phyloP scores from a whole-genome alignment of 2,797 vertebrate species.

The Dromococcyx pavoninus region DNA sequence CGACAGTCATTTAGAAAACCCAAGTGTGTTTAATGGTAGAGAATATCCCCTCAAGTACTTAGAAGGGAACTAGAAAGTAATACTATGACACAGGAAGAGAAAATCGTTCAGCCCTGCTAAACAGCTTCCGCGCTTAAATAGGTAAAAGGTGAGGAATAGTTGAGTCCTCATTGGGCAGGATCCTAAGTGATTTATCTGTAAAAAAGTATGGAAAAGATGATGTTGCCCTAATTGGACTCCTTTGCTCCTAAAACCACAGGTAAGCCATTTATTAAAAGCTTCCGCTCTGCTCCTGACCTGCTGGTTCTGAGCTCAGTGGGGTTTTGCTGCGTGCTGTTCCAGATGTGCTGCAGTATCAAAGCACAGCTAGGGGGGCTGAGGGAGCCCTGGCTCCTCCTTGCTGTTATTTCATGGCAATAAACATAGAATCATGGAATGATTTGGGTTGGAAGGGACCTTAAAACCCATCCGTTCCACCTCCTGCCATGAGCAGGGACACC shows the following conservation, averaged over 20 bases:
- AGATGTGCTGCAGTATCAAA: constrained; percentile 59
- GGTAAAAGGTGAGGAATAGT: constrained; percentile 51
- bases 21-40: constrained; percentile 49
- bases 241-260: constrained; percentile 45
- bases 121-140: constrained; percentile 49
- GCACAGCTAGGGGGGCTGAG: constrained; percentile 36
- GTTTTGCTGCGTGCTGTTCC: constrained; percentile 2
- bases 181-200: neutral
- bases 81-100: constrained; percentile 52
- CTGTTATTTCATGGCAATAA: constrained; percentile 15
- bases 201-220: constrained; percentile 16
- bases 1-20: constrained; percentile 58
- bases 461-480: too few species aligned
- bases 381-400: neutral
- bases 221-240: constrained; percentile 27
- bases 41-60: constrained; percentile 47
- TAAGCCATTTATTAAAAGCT: constrained; percentile 63
- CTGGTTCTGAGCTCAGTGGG: constrained; percentile 58
- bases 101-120: constrained; percentile 38
- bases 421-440: too few species aligned
- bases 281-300: constrained; percentile 49
- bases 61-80: constrained; percentile 63
- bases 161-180: constrained; percentile 23
- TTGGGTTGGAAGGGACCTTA: too few species aligned
- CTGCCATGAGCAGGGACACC: too few species aligned